These are phyloP conservation scores for Meleagris gallopavo DNA, from an alignment of 2,113 vertebrate genomes.

Conservation along the genomic window DNA sequence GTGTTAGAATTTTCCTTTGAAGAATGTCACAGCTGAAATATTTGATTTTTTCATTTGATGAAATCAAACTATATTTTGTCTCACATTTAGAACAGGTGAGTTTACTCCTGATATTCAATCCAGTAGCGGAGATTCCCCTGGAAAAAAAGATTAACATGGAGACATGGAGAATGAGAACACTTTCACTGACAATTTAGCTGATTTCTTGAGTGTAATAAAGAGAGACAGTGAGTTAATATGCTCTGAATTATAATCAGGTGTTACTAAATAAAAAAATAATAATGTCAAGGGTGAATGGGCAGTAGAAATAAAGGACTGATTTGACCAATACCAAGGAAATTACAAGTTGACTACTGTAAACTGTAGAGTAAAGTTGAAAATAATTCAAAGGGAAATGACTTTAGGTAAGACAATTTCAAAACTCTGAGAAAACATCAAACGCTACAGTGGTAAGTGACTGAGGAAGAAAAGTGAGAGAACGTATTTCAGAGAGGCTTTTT, in stretches of 20 bases:
- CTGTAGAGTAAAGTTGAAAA: background rate
- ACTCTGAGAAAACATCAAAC: background rate
- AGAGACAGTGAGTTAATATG: background rate
- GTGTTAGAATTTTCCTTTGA: background rate
- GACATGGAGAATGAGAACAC: background rate
- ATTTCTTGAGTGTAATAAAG: background rate
- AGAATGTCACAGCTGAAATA: background rate
- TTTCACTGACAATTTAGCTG: background rate
- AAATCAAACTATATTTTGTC: background rate
- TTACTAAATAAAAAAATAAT: background rate
- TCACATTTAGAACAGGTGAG: background rate
- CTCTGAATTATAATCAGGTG: background rate
- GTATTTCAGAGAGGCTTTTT: background rate
- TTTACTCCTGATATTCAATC: background rate
- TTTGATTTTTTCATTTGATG: background rate
- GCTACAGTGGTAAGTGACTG: fast-evolving
- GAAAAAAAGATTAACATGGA: background rate
- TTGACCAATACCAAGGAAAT: background rate
- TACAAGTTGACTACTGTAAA: background rate
- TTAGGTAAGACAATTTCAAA: background rate
- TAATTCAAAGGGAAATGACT: background rate
- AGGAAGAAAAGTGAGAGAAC: background rate
- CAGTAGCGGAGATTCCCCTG: background rate
- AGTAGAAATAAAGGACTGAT: background rate
- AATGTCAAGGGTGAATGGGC: background rate